Percentiles rank a stretch among this genome's conserved stretches.
These are phyloP conservation scores for Lycocerus yunnanus DNA, from an alignment of 2,888 invertebrate genomes.

Conservation along the genomic window DNA sequence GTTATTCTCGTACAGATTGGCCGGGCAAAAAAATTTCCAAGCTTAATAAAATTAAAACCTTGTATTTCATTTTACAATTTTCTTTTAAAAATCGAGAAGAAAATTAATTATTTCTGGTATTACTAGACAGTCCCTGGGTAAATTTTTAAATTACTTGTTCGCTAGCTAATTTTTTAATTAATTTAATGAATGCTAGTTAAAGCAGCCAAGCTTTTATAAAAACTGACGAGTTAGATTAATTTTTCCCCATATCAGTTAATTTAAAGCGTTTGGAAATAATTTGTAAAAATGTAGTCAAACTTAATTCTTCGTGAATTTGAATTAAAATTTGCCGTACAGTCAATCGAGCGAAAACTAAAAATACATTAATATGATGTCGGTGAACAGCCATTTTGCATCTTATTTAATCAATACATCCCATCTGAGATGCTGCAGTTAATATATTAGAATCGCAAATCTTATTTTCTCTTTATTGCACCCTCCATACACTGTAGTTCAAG, in stretches of 20 bases:
- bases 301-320: neutral
- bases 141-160: neutral
- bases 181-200: neutral
- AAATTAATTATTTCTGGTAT: neutral
- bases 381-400: conserved; percentile 30
- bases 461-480: conserved; percentile 34
- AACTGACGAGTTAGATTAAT: neutral
- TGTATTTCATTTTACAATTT: neutral
- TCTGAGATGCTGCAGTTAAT: conserved; percentile 31
- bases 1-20: neutral
- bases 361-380: neutral
- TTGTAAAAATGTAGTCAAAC: neutral
- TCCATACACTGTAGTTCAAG: conserved; percentile 32
- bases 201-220: neutral
- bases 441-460: conserved; percentile 33
- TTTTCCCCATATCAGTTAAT: neutral
- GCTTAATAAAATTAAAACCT: neutral
- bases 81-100: neutral
- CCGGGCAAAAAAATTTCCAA: neutral
- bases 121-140: neutral
- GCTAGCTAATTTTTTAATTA: neutral
- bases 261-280: neutral
- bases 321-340: neutral
- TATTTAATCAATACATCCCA: conserved; percentile 32
- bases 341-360: neutral